A percentile compares a stretch with the other conserved stretches of the same genome.
Evolutionary conservation across 2,888 invertebrate genomes (phyloP).

Genomic region (Macaria notata): DNA sequence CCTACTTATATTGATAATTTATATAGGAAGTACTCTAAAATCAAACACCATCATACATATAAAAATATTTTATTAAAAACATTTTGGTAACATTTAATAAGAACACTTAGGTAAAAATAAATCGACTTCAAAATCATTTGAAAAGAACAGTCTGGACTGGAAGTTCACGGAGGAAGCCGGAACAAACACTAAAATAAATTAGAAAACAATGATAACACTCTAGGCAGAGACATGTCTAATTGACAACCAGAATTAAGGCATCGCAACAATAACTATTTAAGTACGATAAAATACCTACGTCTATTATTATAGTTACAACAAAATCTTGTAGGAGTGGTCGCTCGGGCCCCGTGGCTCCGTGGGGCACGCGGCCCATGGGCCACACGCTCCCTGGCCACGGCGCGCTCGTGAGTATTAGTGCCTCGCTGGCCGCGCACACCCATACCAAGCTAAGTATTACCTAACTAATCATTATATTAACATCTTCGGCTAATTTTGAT

Average conservation of each 20-base stretch:
- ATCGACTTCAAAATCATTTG: slow-evolving; percentile 82
- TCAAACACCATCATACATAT: slow-evolving; percentile 72
- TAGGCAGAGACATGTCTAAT: slow-evolving; percentile 82
- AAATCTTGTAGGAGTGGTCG: slow-evolving; percentile 68
- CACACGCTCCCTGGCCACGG: slow-evolving; percentile 35
- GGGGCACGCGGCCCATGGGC: slow-evolving; percentile 50
- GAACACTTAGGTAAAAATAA: slow-evolving; percentile 84
- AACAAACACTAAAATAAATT: slow-evolving; percentile 78
- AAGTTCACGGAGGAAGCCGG: slow-evolving; percentile 82
- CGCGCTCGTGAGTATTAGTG: too few species aligned
- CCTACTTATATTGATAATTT: too few species aligned
- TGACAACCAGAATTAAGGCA: slow-evolving; percentile 84
- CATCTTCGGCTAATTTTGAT: slow-evolving; percentile 84
- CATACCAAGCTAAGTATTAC: slow-evolving; percentile 82
- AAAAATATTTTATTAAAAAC: slow-evolving; percentile 84
- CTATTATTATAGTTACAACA: slow-evolving; percentile 83
- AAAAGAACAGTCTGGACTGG: slow-evolving; percentile 83
- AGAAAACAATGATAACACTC: slow-evolving; percentile 80
- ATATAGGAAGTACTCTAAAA: slow-evolving; percentile 24
- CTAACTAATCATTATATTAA: slow-evolving; percentile 82
- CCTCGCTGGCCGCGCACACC: slow-evolving; percentile 52
- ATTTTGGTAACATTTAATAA: slow-evolving; percentile 84
- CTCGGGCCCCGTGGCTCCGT: slow-evolving; percentile 49
- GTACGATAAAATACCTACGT: slow-evolving; percentile 82
- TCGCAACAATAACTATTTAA: slow-evolving; percentile 83